Conservation (phyloP, 2,113 vertebrate genomes). For the Noturus placidus region DNA sequence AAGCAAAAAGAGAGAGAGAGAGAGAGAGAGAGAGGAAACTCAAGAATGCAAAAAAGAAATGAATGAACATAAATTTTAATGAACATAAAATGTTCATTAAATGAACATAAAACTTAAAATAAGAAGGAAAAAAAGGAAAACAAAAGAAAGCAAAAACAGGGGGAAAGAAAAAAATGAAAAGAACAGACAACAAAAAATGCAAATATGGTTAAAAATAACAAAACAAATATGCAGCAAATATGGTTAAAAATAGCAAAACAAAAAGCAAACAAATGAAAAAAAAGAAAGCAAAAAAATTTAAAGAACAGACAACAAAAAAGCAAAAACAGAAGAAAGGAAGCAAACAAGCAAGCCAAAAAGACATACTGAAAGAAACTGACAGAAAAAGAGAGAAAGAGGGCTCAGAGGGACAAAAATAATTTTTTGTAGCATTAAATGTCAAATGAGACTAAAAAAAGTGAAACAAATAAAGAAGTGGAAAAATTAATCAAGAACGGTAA, state of each 20-base stretch:
- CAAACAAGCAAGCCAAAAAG: neutral
- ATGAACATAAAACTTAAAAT: neutral
- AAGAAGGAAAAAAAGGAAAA: neutral
- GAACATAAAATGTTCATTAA: neutral
- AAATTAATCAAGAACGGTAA: neutral
- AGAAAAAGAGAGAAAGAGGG: neutral
- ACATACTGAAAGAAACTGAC: no score
- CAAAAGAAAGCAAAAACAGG: no score
- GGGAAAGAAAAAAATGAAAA: neutral
- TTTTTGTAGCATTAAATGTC: neutral
- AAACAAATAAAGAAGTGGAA: neutral
- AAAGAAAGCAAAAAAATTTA: no score
- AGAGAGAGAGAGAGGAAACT: neutral
- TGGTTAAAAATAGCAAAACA: neutral
- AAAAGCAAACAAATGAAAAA: neutral
- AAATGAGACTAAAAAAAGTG: neutral
- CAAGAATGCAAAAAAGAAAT: neutral
- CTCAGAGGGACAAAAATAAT: neutral
- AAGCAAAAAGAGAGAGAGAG: neutral
- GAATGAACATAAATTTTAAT: neutral
- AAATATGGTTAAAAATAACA: neutral
- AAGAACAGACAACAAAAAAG: no score
- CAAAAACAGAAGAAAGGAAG: neutral
- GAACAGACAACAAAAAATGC: neutral
- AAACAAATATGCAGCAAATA: neutral